Evolutionary conservation across 2,113 vertebrate genomes (phyloP).

Genomic region (Uria lomvia): DNA sequence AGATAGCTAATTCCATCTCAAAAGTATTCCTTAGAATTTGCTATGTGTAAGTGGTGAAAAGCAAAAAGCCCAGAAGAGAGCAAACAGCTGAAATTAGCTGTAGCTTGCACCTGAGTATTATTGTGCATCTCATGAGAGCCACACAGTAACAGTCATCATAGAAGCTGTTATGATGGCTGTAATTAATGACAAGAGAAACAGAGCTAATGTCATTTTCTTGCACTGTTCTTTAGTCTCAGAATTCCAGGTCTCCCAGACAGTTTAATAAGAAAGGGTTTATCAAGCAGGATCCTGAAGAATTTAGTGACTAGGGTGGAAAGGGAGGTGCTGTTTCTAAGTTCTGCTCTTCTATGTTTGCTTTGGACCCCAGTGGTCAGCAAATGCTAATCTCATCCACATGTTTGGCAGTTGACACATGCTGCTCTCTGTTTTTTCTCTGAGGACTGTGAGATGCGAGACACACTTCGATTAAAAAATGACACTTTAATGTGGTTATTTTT

Average conservation of each 20-base stretch:
- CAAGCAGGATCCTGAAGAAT: neutral
- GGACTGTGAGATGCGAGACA: neutral
- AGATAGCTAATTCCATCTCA: neutral
- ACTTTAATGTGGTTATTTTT: conserved; percentile 16
- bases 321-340: neutral
- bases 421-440: neutral
- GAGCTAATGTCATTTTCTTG: neutral
- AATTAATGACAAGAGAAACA: neutral
- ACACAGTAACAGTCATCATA: neutral
- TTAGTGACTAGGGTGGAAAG: neutral
- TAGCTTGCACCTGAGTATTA: neutral
- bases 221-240: neutral
- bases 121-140: neutral
- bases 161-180: neutral
- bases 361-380: neutral
- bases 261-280: neutral
- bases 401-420: neutral
- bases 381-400: neutral
- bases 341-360: neutral
- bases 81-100: neutral
- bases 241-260: neutral
- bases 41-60: neutral
- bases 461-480: neutral
- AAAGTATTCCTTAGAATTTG: neutral
- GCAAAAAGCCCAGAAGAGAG: neutral